phyloP scores from a whole-genome alignment of 2,888 invertebrate species.

The Prenolepis imparis region DNA sequence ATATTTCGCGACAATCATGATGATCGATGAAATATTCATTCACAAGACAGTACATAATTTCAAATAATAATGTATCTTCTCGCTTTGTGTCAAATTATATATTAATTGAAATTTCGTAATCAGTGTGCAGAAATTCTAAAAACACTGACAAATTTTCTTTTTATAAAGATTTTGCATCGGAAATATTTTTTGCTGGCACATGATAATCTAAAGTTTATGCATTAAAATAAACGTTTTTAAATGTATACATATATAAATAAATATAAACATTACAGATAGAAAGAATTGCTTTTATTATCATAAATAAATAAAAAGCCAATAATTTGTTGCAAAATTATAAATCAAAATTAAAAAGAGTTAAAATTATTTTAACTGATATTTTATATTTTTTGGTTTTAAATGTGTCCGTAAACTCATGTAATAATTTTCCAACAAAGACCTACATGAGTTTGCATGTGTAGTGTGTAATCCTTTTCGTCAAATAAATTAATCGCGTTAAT shows the following conservation, averaged over 20 bases:
- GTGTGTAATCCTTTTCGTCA: not conserved
- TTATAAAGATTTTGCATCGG: not conserved
- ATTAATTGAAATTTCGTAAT: not conserved
- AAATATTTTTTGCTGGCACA: not conserved
- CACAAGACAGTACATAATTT: not conserved
- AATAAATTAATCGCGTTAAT: constrained; percentile 45
- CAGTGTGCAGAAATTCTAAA: not conserved
- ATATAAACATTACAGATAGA: too few relatives aligned
- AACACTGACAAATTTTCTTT: not conserved
- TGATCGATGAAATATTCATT: not conserved
- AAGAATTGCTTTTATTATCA: not conserved
- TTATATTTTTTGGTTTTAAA: not conserved
- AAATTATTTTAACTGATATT: not conserved
- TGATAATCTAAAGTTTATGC: not conserved
- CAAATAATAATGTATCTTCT: not conserved
- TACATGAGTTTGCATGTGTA: not conserved
- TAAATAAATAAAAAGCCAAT: constrained; percentile 10
- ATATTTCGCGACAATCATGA: not conserved
- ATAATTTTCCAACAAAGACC: constrained; percentile 9
- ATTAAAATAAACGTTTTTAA: constrained; percentile 1
- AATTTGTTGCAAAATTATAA: constrained; percentile 11
- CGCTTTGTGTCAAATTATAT: not conserved
- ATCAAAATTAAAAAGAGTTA: not conserved
- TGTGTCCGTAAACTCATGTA: not conserved
- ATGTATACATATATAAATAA: not conserved